phyloP scores from a whole-genome alignment of 2,113 vertebrate species.

The Nothobranchius kuhntae region DNA sequence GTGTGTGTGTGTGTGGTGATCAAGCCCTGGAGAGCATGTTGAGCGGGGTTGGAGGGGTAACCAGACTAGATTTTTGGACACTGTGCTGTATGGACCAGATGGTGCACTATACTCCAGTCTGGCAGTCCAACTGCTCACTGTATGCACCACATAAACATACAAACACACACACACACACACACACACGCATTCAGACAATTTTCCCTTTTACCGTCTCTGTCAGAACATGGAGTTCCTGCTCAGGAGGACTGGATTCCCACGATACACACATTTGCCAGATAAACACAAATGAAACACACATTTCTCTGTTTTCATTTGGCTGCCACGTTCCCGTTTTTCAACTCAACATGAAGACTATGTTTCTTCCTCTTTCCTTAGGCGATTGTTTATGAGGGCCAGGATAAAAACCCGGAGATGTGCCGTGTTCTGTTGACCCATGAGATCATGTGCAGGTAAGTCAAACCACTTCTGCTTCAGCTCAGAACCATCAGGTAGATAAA shows the following conservation, averaged over 20 bases:
- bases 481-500: conserved; percentile 6
- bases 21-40: conserved; percentile 75
- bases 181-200: conserved; percentile 39
- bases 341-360: too few species aligned
- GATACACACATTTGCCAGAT: conserved; percentile 66
- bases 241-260: conserved; percentile 67
- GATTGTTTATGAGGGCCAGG: conserved; percentile 95
- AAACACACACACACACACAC: conserved; percentile 45
- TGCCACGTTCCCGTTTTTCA: conserved; percentile 10
- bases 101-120: conserved; percentile 79
- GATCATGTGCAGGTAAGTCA: conserved; percentile 98
- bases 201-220: conserved; percentile 65
- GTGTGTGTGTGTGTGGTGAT: conserved; percentile 55
- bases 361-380: conserved; percentile 76
- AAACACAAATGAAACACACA: conserved; percentile 58
- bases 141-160: conserved; percentile 68
- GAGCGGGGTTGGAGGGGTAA: conserved; percentile 78
- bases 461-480: neutral
- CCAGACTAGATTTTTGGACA: conserved; percentile 78
- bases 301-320: conserved; percentile 36
- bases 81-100: conserved; percentile 73
- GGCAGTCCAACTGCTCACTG: conserved; percentile 80
- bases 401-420: conserved; percentile 99
- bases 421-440: conserved; percentile 95
- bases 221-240: conserved; percentile 72